phyloP scores from a whole-genome alignment of 1,140 invertebrate genomes.

The Aphidius ervi region DNA sequence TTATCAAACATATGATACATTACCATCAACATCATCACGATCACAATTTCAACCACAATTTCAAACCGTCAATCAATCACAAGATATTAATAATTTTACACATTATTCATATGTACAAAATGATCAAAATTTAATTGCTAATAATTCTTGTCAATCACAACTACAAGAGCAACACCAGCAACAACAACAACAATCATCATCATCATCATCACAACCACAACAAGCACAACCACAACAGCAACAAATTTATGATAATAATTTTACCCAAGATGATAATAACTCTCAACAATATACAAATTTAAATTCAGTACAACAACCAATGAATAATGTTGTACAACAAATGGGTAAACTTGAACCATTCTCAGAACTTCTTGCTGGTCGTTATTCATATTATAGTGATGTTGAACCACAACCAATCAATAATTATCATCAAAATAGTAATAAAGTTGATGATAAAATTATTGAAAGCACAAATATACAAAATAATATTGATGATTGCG shows the following conservation, averaged over 20 bases:
- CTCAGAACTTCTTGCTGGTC: conserved; percentile 61
- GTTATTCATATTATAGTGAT: conserved; percentile 56
- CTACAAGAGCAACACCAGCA: not conserved
- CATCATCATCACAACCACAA: conserved; percentile 24
- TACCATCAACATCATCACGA: conserved; percentile 44
- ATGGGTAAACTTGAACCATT: conserved; percentile 65
- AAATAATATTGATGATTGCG: conserved; percentile 49
- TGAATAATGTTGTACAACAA: conserved; percentile 53
- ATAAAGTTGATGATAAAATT: conserved; percentile 23
- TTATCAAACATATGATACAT: conserved; percentile 36
- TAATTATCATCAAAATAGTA: conserved; percentile 28
- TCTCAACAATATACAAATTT: conserved; percentile 48
- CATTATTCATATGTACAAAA: conserved; percentile 41
- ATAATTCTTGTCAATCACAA: no score
- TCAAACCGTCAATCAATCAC: conserved; percentile 27
- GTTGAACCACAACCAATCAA: conserved; percentile 37
- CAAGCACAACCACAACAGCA: conserved; percentile 26
- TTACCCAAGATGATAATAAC: conserved; percentile 42
- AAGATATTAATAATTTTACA: conserved; percentile 29
- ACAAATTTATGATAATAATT: conserved; percentile 38
- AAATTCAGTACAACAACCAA: conserved; percentile 49
- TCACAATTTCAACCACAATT: conserved; percentile 43
- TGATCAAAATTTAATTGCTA: no score
- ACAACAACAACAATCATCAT: conserved; percentile 26
- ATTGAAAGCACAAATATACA: conserved; percentile 20